phyloP scores from a whole-genome alignment of 2,797 vertebrate genomes.

The Oryzias sinensis region DNA sequence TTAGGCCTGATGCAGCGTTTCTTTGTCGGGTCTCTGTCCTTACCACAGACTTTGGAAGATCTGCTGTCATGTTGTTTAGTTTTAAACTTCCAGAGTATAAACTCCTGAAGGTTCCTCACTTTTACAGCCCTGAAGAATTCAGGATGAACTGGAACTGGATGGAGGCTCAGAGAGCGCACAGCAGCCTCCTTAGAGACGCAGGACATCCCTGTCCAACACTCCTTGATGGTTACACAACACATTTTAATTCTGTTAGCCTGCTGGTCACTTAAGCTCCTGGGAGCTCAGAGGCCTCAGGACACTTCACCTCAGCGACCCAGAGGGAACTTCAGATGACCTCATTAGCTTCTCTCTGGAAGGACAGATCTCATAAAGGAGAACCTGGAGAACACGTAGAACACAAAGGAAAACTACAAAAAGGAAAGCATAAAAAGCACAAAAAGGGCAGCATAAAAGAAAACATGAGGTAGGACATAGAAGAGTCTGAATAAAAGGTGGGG shows the following conservation, averaged over 20 bases:
- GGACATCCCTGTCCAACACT: conserved; percentile 17
- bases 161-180: not conserved
- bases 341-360: not conserved
- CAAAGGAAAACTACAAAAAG: no score
- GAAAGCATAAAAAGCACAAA: no score
- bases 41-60: not conserved
- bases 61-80: not conserved
- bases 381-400: no score
- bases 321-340: not conserved
- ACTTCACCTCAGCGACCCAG: not conserved
- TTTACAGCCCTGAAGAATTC: not conserved
- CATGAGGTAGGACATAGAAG: no score
- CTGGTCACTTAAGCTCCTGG: conserved; percentile 33
- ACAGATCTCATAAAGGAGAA: no score
- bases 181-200: conserved; percentile 1
- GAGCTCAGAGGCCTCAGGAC: conserved; percentile 8
- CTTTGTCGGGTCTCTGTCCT: not conserved
- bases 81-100: not conserved
- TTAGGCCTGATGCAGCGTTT: no score
- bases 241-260: conserved; percentile 53
- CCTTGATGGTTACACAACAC: conserved; percentile 63
- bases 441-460: no score
- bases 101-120: not conserved
- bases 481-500: no score
- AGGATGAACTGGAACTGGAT: not conserved